phyloP scores from a whole-genome alignment of 2,113 vertebrate species.

The Hucho hucho region DNA sequence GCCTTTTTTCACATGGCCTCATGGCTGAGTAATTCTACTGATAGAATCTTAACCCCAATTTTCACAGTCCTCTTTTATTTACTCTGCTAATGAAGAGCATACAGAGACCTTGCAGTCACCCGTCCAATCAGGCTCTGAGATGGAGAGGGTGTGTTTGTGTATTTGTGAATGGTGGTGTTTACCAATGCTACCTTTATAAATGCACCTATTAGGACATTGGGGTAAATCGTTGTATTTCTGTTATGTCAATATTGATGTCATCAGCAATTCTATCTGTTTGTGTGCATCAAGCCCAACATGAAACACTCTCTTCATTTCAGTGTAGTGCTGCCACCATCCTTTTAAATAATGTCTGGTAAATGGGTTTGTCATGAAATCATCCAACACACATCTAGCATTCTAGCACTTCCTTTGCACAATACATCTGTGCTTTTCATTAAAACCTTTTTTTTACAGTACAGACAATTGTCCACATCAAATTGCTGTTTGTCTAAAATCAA shows the following conservation, averaged over 20 bases:
- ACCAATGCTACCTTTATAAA: constrained; percentile 5
- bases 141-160: constrained; percentile 18
- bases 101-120: constrained; percentile 26
- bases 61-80: constrained; percentile 60
- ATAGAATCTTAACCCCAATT: constrained; percentile 67
- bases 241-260: background rate
- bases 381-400: no score
- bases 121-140: constrained; percentile 33
- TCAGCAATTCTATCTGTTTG: background rate
- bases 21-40: constrained; percentile 60
- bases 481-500: no score
- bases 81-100: constrained; percentile 57
- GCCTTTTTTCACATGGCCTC: constrained; percentile 54
- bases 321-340: no score
- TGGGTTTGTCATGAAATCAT: no score
- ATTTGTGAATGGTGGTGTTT: constrained; percentile 39
- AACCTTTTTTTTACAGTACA: no score
- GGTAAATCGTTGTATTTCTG: background rate
- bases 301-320: no score
- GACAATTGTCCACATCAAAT: no score
- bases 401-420: no score
- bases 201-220: background rate
- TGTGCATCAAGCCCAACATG: no score
- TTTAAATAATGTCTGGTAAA: no score
- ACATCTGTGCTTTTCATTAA: no score